These are phyloP conservation scores for Drosophila malerkotliana DNA, from an alignment of 1,140 invertebrate species.

Conservation along the genomic window DNA sequence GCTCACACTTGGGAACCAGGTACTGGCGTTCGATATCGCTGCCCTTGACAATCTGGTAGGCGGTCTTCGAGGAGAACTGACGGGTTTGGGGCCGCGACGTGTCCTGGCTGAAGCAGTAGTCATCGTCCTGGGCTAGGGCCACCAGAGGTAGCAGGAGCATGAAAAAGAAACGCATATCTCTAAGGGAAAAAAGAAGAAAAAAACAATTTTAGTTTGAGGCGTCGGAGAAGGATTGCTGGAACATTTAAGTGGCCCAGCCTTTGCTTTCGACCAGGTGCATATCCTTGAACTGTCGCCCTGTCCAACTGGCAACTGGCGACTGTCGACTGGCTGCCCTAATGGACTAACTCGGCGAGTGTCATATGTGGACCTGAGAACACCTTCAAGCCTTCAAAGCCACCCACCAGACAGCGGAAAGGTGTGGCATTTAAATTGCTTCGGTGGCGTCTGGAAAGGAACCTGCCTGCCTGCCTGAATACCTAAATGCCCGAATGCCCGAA, in stretches of 20 bases:
- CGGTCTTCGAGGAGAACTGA: slow-evolving; percentile 87
- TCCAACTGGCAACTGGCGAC: slow-evolving; percentile 19
- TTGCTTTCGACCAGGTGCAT: slow-evolving; percentile 29
- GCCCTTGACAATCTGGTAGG: slow-evolving; percentile 87
- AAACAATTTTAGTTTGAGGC: slow-evolving; percentile 13
- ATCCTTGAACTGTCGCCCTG: slow-evolving; percentile 73
- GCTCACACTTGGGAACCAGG: slow-evolving; percentile 86
- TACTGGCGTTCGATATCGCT: slow-evolving; percentile 84
- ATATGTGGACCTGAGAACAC: slow-evolving; percentile 52
- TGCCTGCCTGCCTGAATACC: slow-evolving; percentile 1
- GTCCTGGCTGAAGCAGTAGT: slow-evolving; percentile 86
- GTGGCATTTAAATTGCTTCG: slow-evolving; percentile 78
- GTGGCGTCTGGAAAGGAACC: slow-evolving; percentile 64
- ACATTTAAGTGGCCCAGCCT: slow-evolving; percentile 65
- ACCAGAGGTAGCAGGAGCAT: slow-evolving; percentile 55
- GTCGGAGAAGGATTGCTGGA: slow-evolving; percentile 28
- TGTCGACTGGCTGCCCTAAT: slow-evolving; percentile 25
- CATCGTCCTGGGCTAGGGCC: slow-evolving; percentile 76
- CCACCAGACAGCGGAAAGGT: slow-evolving; percentile 53
- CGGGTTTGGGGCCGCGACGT: slow-evolving; percentile 85
- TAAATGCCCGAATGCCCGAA: background rate
- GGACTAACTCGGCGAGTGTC: slow-evolving; percentile 51
- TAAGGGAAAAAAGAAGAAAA: background rate
- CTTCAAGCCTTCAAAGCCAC: slow-evolving; percentile 1
- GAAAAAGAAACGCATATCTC: slow-evolving; percentile 63